Conservation (phyloP, 2,888 invertebrate genomes). For the Caradrina kadenii region DNA sequence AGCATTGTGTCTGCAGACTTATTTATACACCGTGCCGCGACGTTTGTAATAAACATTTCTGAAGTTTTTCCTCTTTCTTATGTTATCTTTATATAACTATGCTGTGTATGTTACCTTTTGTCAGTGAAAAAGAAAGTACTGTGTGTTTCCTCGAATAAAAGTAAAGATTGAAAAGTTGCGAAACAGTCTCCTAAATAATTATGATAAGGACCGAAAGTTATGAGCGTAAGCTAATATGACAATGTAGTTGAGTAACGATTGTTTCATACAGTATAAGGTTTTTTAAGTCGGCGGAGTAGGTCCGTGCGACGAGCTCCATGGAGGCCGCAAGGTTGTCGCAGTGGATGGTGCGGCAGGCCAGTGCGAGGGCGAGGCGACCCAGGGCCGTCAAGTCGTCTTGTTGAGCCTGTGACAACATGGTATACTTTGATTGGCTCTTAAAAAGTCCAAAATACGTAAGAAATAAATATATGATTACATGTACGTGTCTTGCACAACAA, state of each 20-base stretch:
- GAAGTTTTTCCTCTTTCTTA: no score
- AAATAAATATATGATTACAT: no score
- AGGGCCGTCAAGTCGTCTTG: conserved; percentile 98
- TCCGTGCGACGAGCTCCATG: conserved; percentile 96
- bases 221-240: conserved; percentile 24
- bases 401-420: conserved; percentile 83
- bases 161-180: background rate
- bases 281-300: conserved; percentile 98
- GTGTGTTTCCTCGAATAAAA: no score
- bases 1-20: no score
- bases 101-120: no score
- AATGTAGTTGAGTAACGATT: conserved; percentile 19
- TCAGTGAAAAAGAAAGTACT: no score
- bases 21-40: no score
- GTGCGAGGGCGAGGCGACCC: conserved; percentile 96
- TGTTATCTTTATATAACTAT: no score
- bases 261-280: conserved; percentile 96
- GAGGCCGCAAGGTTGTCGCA: conserved; percentile 97
- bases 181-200: conserved; percentile 20
- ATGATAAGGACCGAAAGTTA: background rate
- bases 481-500: no score
- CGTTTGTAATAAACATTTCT: no score
- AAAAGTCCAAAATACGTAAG: no score
- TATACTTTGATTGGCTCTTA: no score
- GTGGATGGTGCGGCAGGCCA: conserved; percentile 98